phyloP scores from a whole-genome alignment of 1,140 invertebrate species.

The Drosophila arawakana region DNA sequence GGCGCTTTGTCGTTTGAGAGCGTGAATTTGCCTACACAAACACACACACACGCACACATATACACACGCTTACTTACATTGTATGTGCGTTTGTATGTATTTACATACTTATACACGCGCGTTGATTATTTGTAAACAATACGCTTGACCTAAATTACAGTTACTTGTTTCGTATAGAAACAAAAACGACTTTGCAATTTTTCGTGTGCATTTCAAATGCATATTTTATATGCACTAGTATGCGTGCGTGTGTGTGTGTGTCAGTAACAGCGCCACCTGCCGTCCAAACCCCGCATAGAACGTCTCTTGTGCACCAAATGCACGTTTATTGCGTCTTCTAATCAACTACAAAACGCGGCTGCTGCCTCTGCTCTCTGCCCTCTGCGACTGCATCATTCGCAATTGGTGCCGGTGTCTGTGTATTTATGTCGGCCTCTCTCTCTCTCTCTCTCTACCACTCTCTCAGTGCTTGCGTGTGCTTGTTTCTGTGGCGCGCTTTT shows the following conservation, averaged over 20 bases:
- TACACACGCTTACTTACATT: conserved; percentile 34
- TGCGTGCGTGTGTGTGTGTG: conserved; percentile 5
- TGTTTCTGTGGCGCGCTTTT: conserved; percentile 35
- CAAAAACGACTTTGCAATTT: conserved; percentile 56
- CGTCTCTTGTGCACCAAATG: conserved; percentile 33
- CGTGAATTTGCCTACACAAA: conserved; percentile 23
- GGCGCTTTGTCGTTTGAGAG: conserved; percentile 41
- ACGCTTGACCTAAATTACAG: conserved; percentile 84
- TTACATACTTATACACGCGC: conserved; percentile 37
- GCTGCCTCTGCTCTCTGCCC: conserved; percentile 14
- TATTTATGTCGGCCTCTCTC: conserved; percentile 24
- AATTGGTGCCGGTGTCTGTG: conserved; percentile 20
- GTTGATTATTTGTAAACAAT: conserved; percentile 84
- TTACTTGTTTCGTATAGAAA: conserved; percentile 75
- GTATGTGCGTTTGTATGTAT: conserved; percentile 23
- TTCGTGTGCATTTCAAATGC: conserved; percentile 67
- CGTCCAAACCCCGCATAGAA: conserved; percentile 24
- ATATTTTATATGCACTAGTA: conserved; percentile 49
- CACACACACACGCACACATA: background rate
- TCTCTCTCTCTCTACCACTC: background rate
- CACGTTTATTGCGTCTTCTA: conserved; percentile 63
- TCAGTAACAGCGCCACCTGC: conserved; percentile 51
- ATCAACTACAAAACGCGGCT: conserved; percentile 43
- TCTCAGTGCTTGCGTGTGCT: conserved; percentile 10
- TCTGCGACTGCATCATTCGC: conserved; percentile 10